A percentile compares a stretch with the other conserved stretches of the same genome.
Evolutionary conservation across 2,888 invertebrate genomes (phyloP).

Genomic region (Gerris lacustris): DNA sequence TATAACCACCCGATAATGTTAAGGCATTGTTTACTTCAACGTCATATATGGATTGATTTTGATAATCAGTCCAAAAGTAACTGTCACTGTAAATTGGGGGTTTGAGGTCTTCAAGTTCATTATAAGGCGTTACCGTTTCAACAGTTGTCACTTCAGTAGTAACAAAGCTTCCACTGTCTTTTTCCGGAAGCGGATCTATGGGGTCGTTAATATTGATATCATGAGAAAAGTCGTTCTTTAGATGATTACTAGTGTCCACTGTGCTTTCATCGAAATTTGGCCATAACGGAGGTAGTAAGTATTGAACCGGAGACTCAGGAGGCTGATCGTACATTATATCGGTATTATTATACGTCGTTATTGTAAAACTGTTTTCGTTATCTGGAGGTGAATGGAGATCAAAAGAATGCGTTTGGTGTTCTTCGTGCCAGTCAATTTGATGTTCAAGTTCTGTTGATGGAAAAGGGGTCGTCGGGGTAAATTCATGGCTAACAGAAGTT

Average conservation of each 20-base stretch:
- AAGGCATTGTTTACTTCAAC: too few relatives aligned
- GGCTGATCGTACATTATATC: conserved; percentile 3
- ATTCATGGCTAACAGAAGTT: neutral
- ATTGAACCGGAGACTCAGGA: neutral
- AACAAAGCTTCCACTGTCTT: too few relatives aligned
- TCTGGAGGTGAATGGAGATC: neutral
- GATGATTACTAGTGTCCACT: neutral
- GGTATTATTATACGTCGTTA: neutral
- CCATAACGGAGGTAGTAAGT: neutral
- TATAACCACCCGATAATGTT: too few relatives aligned
- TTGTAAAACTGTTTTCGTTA: neutral
- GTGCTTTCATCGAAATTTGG: neutral
- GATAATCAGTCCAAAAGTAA: neutral
- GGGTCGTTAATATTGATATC: too few relatives aligned
- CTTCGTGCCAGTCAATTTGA: neutral
- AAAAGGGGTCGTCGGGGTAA: neutral
- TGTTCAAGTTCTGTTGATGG: neutral
- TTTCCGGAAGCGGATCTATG: too few relatives aligned
- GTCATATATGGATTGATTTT: neutral
- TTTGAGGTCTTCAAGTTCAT: neutral
- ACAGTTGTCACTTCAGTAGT: neutral
- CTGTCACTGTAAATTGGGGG: neutral
- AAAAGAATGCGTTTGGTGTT: neutral
- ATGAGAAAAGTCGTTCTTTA: neutral
- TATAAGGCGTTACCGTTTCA: neutral